A percentile compares a stretch with the other conserved stretches of the same genome.
Conservation (phyloP, 2,888 invertebrate genomes). For the Tetanocera ferruginea region DNA sequence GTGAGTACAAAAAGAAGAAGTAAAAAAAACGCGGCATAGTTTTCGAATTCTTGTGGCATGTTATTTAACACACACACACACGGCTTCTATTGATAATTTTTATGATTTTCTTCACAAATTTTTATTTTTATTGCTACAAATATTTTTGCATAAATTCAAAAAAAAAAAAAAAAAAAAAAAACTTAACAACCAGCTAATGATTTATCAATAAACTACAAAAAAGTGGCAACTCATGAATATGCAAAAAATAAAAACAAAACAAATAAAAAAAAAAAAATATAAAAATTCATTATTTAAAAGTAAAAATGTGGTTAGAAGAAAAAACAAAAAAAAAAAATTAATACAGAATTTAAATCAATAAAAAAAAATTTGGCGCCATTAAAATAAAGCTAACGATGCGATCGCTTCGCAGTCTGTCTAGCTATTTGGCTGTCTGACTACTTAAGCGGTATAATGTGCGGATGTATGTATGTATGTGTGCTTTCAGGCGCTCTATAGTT, state of each 20-base stretch:
- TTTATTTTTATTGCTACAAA: conserved; percentile 3
- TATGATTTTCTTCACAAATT: too few species aligned
- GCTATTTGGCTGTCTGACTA: background rate
- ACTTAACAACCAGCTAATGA: background rate
- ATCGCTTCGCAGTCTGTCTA: background rate
- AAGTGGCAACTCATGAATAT: background rate
- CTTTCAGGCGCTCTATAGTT: too few species aligned
- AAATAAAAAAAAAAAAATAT: background rate
- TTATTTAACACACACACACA: too few species aligned
- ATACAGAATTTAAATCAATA: background rate
- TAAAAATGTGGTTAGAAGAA: background rate
- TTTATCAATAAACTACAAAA: conserved; percentile 26
- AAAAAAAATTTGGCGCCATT: conserved; percentile 12
- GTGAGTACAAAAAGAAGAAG: too few species aligned
- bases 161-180: background rate
- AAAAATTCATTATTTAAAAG: background rate
- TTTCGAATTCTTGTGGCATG: too few species aligned
- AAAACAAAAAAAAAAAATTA: background rate
- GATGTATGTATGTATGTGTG: background rate
- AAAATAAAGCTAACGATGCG: background rate
- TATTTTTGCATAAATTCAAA: background rate
- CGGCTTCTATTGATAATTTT: too few species aligned
- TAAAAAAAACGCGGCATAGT: too few species aligned
- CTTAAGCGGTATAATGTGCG: background rate
- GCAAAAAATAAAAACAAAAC: too few species aligned